A percentile compares a stretch with the other conserved stretches of the same genome.
Conservation (phyloP, 2,888 invertebrate genomes). For the Drosophila dives region DNA sequence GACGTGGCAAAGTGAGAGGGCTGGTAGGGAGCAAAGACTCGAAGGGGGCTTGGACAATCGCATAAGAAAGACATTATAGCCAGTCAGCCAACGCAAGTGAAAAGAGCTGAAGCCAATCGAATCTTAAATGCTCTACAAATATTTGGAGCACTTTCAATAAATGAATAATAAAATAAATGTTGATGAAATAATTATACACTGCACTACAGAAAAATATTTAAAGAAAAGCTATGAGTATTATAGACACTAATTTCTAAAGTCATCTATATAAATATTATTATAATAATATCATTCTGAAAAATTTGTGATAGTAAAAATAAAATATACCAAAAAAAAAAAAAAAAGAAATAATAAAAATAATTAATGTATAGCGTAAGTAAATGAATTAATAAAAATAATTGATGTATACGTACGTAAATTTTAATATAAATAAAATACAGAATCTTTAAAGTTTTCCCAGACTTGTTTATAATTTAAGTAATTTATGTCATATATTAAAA, state of each 20-base stretch:
- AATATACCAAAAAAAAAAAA: too few relatives aligned
- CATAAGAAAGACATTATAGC: constrained; percentile 72
- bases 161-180: neutral
- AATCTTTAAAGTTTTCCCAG: neutral
- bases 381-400: neutral
- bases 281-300: neutral
- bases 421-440: neutral
- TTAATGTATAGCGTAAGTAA: too few relatives aligned
- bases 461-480: neutral
- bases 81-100: constrained; percentile 35
- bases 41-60: constrained; percentile 39
- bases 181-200: neutral
- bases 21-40: neutral
- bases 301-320: too few relatives aligned
- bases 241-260: neutral
- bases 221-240: neutral
- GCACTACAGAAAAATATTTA: accelerated
- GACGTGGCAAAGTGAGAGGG: neutral
- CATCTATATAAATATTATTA: neutral
- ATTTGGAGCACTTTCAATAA: neutral
- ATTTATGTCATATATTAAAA: neutral
- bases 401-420: accelerated
- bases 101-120: constrained; percentile 21
- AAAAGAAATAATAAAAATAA: neutral
- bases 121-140: constrained; percentile 27